Base-by-base conservation (phyloP, 92 coral and sea anemone genomes). In the Bergia sp. region DNA sequence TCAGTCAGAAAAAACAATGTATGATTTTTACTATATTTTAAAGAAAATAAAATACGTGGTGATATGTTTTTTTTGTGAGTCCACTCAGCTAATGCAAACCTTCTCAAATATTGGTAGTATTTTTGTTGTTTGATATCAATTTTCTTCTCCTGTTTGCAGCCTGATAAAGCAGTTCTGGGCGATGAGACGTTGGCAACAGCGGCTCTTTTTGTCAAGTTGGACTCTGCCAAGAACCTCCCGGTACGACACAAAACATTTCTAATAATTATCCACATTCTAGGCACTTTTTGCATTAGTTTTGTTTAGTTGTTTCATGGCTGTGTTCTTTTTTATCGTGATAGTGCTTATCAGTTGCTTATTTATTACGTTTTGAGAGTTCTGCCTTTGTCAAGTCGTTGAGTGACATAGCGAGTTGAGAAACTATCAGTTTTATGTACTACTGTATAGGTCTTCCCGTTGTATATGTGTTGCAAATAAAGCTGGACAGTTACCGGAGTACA, bases 171-270 rank as follows among this genome's bases (percentile, higher is more conserved):
- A 2, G 93, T 92, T 23, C 85, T 78, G 49, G 95, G 96, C 0
- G 96, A 97, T 57, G 99, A 97, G 81, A 93, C 94, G 93, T 88
- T 96, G 81, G 98, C 97, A 1, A 97, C 97, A 10, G 97, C 99
- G 8, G 99, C 97, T 1, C 89, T 97, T 82, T 97, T 97, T 91
- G 96, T 97, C 20, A 97, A 95, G 89, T 93, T 97, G 87, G 99
- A 97, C 91, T 97, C 98, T 79, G 99, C 96, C 85, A 97, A 95
- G 85, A 94, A 97, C 89, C 90, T 97, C 10, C 99, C 99, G 69
- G 99, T 97, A 86, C 91, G 99, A 89, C 29, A 20, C 9, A 21
- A 38, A 53, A 29, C 29, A 47, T 37, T 79, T 11, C 6, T 53
- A 3, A 13, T 37, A 29, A 37, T 2, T 13, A 3, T 23, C 10